A percentile compares a stretch with the other conserved stretches of the same genome.
Evolutionary conservation across 2,888 invertebrate genomes (phyloP).

Genomic region (Cantharis rufa): DNA sequence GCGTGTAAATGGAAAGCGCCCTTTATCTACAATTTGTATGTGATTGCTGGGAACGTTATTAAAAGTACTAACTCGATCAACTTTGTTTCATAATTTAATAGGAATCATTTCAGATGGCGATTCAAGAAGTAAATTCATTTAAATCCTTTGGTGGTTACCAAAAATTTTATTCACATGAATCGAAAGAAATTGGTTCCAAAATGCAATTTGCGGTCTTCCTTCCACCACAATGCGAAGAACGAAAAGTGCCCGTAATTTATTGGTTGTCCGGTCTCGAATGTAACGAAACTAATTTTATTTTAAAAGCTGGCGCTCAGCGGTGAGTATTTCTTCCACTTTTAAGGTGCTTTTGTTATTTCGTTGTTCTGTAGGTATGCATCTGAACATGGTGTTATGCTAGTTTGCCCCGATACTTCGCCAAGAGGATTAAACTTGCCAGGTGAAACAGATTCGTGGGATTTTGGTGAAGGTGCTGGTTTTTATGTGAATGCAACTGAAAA

Average conservation of each 20-base stretch:
- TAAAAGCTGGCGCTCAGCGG: constrained; percentile 93
- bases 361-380: constrained; percentile 73
- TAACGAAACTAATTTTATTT: constrained; percentile 93
- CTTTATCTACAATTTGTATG: not conserved
- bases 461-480: constrained; percentile 94
- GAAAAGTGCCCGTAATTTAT: constrained; percentile 79
- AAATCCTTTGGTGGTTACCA: constrained; percentile 85
- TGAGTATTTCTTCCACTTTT: constrained; percentile 36
- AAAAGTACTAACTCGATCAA: not conserved
- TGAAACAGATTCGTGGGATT: constrained; percentile 91
- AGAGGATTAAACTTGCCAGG: constrained; percentile 86
- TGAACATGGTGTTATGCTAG: constrained; percentile 81
- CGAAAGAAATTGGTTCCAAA: constrained; percentile 77
- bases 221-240: constrained; percentile 75
- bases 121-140: constrained; percentile 65
- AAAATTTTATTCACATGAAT: constrained; percentile 81
- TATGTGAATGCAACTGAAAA: constrained; percentile 89
- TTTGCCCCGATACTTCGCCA: constrained; percentile 96
- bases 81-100: not conserved
- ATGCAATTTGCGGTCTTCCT: constrained; percentile 94
- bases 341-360: not conserved
- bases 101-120: not conserved
- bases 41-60: not conserved
- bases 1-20: no score
- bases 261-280: constrained; percentile 93